phyloP scores from a whole-genome alignment of 2,113 vertebrate genomes.

The Ictalurus furcatus region DNA sequence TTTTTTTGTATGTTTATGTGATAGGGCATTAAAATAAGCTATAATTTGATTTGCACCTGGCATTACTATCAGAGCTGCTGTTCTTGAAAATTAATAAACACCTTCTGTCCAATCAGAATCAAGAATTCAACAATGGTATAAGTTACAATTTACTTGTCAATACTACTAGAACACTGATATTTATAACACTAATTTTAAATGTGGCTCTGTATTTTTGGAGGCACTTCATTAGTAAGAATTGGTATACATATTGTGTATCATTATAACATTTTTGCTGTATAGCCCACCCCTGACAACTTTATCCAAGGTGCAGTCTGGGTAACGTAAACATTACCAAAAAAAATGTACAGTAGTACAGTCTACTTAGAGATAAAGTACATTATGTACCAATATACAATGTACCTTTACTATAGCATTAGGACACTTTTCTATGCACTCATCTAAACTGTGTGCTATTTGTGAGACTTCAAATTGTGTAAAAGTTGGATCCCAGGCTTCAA shows the following conservation, averaged over 20 bases:
- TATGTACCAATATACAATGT: constrained; percentile 22
- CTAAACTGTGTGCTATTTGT: background rate
- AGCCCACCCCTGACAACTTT: background rate
- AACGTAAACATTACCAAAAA: constrained; percentile 45
- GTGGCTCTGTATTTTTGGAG: constrained; percentile 16
- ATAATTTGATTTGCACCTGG: background rate
- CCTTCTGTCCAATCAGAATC: background rate
- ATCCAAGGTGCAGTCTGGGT: constrained; percentile 11
- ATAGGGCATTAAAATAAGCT: background rate
- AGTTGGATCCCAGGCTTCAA: background rate
- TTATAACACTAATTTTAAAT: constrained; percentile 6
- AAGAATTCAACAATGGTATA: background rate
- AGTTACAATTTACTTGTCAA: background rate
- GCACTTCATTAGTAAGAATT: constrained; percentile 11
- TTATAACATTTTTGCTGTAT: background rate
- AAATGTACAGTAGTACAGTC: constrained; percentile 2
- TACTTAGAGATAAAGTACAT: background rate
- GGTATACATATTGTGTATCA: background rate
- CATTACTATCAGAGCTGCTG: background rate
- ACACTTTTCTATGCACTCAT: constrained; percentile 14
- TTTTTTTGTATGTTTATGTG: background rate
- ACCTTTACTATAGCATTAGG: constrained; percentile 13
- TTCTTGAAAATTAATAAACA: background rate
- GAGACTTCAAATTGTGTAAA: constrained; percentile 6
- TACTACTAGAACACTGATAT: background rate